Evolutionary conservation across 1,140 invertebrate species (phyloP), one percentile per base, ranked within the genome.

Genomic region (Laupala kohalensis): DNA sequence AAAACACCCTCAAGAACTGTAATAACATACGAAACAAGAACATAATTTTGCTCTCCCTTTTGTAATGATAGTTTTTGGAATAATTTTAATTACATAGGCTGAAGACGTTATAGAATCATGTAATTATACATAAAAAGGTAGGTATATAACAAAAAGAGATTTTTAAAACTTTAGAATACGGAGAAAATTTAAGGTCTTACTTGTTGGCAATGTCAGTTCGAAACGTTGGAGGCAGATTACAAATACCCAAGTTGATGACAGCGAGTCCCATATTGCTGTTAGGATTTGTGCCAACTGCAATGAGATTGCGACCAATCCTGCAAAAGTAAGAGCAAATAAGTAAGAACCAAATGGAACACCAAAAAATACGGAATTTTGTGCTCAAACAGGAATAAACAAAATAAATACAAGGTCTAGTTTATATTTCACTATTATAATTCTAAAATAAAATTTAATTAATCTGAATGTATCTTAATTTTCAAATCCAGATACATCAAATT

Each of bases 171-270:
- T 13, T 53, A 53, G 37, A 53, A 53, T 53, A 13, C 9, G 4
- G 1, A 53, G 19, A 69, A 64, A 73, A n/a, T n/a, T n/a, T n/a
- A n/a, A n/a, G n/a, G n/a, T n/a, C 75, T 76, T 76, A 85, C 84
- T 86, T 88, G 77, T 89, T 89, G n/a, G 87, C 87, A 74, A 88
- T 81, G 74, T 89, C 87, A 19, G 87, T 89, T 72, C 85, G 81
- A 62, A 86, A 84, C 24, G 86, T 88, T 13, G 86, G 83, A 37
- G 85, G 83, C 5, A 88, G 78, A 79, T 88, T 88, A 71, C 80
- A 83, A 1, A 88, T 82, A 28, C 87, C 87, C 69, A 87, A 78
- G 78, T 89, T 89, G 27, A 88, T 86, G 6, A 87, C 86, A 63
- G 84, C 81, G 13, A 87, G 78, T 0, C 87, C 88, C 82, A 86